A percentile compares a stretch with the other conserved stretches of the same genome.
Evolutionary conservation across 1,140 invertebrate species (phyloP).

Genomic region (Drosophila obscura): DNA sequence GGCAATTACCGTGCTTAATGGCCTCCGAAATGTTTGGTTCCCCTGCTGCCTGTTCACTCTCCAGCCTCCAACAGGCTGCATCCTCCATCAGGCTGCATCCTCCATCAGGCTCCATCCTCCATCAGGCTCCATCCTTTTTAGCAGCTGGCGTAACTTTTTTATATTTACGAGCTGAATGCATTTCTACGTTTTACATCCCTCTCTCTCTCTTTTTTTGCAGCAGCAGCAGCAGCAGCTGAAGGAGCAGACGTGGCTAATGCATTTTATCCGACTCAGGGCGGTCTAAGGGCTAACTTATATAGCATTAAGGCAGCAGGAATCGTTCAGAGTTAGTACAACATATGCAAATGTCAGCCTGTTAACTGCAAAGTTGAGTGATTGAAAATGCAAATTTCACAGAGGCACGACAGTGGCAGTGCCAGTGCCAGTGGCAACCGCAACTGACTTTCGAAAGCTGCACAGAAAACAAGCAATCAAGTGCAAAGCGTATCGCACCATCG

Average conservation of each 20-base stretch:
- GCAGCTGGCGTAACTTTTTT: conserved; percentile 52
- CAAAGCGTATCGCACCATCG: conserved; percentile 7
- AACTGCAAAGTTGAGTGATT: conserved; percentile 68
- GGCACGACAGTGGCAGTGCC: neutral
- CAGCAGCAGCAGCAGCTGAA: conserved; percentile 8
- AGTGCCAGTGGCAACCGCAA: conserved; percentile 30
- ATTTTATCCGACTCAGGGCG: conserved; percentile 7
- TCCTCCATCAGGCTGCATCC: no score
- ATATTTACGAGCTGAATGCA: conserved; percentile 48
- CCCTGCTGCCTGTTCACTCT: neutral
- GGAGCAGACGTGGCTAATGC: conserved; percentile 28
- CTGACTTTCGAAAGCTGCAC: conserved; percentile 25
- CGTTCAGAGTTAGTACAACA: conserved; percentile 23
- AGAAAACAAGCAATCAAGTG: conserved; percentile 13
- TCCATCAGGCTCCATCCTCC: neutral
- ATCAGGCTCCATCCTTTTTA: conserved; percentile 27
- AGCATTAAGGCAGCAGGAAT: conserved; percentile 41
- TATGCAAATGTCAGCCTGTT: conserved; percentile 62
- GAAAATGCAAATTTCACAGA: conserved; percentile 71
- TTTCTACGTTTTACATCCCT: conserved; percentile 21
- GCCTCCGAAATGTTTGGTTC: conserved; percentile 42
- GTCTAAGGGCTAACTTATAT: conserved; percentile 46
- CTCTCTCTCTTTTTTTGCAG: neutral
- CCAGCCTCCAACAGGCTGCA: no score
- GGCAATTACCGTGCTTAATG: conserved; percentile 67